Base-by-base conservation (phyloP, 2,888 invertebrate species). In the Meiosimyza platycephala region DNA sequence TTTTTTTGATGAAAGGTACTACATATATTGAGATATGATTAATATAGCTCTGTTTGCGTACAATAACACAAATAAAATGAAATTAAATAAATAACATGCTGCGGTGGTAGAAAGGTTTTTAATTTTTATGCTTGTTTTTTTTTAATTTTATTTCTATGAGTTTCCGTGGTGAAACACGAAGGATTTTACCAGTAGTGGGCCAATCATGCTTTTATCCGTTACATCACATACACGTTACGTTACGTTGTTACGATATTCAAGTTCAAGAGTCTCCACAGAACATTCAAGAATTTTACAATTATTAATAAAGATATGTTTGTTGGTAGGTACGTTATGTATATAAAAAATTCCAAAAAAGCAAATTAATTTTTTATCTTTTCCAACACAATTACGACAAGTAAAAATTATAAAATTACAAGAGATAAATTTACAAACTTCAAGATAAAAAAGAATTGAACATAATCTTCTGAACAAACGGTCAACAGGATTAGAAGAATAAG, bases 181-280 rank as follows among this genome's bases (percentile, higher is more conserved):
- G 74, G 72, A 76, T 79, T 81, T 84, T 85, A 85, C 85, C 85
- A 85, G 85, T 85, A 85, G 86, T 85, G 85, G 85, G 86, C 86
- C 85, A 85, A 85, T 85, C 86, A 86, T 85, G 86, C 85, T 85
- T 79, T 80, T 79, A 84, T 85, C 81, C 83, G 78, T 75, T 81
- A 82, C 80, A 81, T 80, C 80, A 81, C 79, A 84, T 79, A 82
- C 68, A 65, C 73, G 69, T 71, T 60, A 62, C 48, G 68, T 47
- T 63, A 22, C 47, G 18, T 22, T 70, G 33, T 50, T 62, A 63
- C 60, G 33, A 16, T 63, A 51, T 22, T 28, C 6, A 52, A 77
- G 59, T 69, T 76, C 71, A 69, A 66, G 16, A 79, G 76, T 60
- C 63, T 63, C 18, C 48, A 63, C 16, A 64, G 13, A 64, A 80